Base-by-base conservation (phyloP, 2,797 vertebrate genomes). In the Liparis tanakae region DNA sequence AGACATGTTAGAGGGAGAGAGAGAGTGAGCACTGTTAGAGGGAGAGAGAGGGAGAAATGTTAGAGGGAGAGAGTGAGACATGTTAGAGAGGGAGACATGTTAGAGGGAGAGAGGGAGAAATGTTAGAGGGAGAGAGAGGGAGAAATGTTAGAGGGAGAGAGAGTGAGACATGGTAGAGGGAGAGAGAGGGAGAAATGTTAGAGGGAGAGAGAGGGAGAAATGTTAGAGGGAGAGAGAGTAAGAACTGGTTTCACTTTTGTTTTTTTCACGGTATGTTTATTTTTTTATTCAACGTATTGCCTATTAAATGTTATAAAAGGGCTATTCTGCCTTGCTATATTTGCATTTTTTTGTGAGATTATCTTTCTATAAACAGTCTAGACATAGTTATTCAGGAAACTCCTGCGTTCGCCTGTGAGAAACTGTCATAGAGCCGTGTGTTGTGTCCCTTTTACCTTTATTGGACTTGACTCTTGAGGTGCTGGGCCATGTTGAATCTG, bases 371-470 rank as follows among this genome's bases (percentile, higher is more conserved):
- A n/a, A 48, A 15, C 9, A 56, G 5, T 36, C 33, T 10, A 18
- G 3, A 34, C 55, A 12, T 57, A n/a, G 9, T 57, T 57, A 37
- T 58, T 58, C 3, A 58, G 56, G 17, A 13, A 37, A 20, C 37
- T 3, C 18, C 3, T 37, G 33, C 34, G 20, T 37, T 18, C 20
- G 56, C 56, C 56, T 58, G 20, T 30, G 59, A 79, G 43, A 33
- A 72, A n/a, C n/a, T 44, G 44, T 63, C 36, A 72, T 41, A 9
- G 60, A 48, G 43, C 4, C 4, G 1, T 1, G 12, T 72, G 68
- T 18, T 74, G 59, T 79, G 58, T 70, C 4, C 25, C 25, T 89
- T 25, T 86, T 88, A 91, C 89, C 89, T 90, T 87, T 85, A 87
- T 37, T 86, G 76, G 78, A 57, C 53, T 84, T 50, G 79, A 63